Evolutionary conservation across 2,113 vertebrate genomes (phyloP).

Genomic region (Cavia porcellus): DNA sequence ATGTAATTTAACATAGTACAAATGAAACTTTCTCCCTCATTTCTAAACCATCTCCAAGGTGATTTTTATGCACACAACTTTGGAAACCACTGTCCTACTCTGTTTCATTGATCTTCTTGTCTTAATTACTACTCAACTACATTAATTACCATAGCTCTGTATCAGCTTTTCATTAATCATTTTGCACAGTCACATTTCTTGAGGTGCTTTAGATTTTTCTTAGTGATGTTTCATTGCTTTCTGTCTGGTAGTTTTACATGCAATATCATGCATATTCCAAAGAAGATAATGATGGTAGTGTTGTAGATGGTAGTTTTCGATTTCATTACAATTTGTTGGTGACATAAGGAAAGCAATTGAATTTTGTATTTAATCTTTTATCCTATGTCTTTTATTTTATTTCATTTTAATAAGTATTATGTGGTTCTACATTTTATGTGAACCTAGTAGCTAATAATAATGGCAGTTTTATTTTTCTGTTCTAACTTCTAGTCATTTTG

Average conservation of each 20-base stretch:
- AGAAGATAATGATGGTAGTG: neutral
- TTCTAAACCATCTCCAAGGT: neutral
- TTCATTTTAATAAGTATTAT: conserved; percentile 1
- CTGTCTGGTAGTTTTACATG: neutral
- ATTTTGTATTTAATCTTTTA: neutral
- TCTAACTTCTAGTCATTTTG: neutral
- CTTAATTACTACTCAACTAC: neutral
- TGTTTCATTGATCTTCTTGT: neutral
- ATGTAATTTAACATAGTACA: neutral
- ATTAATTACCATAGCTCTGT: neutral
- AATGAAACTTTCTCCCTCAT: neutral
- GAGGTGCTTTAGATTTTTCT: neutral
- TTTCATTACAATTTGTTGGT: neutral
- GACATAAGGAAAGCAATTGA: neutral
- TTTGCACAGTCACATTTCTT: neutral
- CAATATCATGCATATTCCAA: neutral
- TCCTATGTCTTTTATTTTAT: neutral
- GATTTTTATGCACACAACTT: neutral
- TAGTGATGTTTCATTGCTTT: neutral
- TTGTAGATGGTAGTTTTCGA: neutral
- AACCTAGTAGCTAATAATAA: neutral
- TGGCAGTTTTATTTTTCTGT: neutral
- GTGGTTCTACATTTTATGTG: neutral
- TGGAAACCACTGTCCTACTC: neutral
- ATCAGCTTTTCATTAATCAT: neutral